Percentiles rank a stretch among this genome's conserved stretches.
phyloP scores from a whole-genome alignment of 2,113 vertebrate species.

The Okapia johnstoni region DNA sequence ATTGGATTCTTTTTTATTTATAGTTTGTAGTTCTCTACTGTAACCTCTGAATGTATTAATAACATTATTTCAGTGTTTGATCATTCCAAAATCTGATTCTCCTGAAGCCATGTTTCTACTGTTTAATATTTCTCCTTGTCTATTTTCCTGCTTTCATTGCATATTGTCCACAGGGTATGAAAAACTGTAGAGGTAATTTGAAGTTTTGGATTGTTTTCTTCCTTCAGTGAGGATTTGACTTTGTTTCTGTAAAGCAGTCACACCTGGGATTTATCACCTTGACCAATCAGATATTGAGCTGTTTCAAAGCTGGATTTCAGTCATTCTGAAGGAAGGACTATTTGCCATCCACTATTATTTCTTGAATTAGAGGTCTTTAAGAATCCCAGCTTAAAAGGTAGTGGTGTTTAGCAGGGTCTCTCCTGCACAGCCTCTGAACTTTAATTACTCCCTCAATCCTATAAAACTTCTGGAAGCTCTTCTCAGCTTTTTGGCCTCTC shows the following conservation, averaged over 20 bases:
- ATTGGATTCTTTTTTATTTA: neutral
- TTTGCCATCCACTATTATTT: neutral
- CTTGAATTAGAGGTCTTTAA: neutral
- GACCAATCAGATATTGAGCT: neutral
- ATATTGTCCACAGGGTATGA: neutral
- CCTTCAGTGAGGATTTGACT: neutral
- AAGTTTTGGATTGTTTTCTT: neutral
- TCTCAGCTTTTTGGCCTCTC: neutral
- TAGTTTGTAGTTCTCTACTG: neutral
- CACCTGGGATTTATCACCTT: neutral
- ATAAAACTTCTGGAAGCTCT: neutral
- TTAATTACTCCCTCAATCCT: neutral
- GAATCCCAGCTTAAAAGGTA: neutral
- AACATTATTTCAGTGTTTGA: neutral
- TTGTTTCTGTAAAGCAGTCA: neutral
- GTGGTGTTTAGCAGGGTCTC: neutral
- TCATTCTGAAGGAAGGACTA: neutral
- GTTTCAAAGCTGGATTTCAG: neutral
- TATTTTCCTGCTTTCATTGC: neutral
- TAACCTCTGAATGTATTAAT: neutral
- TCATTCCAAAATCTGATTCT: neutral
- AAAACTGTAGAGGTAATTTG: neutral
- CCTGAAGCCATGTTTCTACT: neutral
- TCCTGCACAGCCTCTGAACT: neutral
- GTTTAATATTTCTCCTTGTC: neutral